These are phyloP conservation scores for Rhabdophis nuchalis DNA, from an alignment of 2,797 vertebrate species.

Conservation along the genomic window DNA sequence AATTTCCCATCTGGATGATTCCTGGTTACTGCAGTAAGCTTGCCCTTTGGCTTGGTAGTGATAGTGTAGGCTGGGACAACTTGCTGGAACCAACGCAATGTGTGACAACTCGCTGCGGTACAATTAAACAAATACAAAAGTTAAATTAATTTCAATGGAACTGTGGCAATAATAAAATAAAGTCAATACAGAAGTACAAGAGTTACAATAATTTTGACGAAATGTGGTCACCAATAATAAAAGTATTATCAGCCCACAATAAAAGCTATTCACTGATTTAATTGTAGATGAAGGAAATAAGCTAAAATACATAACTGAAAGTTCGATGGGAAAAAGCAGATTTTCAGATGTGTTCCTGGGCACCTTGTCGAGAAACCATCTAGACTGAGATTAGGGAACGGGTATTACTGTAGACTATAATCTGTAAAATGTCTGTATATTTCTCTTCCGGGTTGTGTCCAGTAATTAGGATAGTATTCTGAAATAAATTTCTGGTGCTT, in stretches of 20 bases:
- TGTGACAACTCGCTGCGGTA: not conserved
- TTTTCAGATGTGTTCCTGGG: not conserved
- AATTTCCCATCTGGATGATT: not conserved
- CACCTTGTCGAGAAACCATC: not conserved
- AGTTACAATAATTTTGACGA: not conserved
- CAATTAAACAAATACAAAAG: not conserved
- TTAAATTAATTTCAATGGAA: not conserved
- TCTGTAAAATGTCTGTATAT: not conserved
- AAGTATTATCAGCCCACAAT: not conserved
- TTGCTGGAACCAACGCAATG: not conserved
- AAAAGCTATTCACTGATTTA: not conserved
- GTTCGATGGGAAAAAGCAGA: not conserved
- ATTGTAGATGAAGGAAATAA: not conserved
- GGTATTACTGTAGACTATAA: not conserved
- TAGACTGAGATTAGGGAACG: not conserved
- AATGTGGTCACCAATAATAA: not conserved
- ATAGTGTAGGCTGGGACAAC: not conserved
- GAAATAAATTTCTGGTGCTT: not conserved
- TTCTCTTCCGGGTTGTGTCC: not conserved
- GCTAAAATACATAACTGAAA: not conserved
- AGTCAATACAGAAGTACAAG: not conserved
- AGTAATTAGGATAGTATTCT: not conserved
- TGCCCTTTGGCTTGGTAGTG: not conserved
- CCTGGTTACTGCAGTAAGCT: not conserved
- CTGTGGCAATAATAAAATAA: not conserved